These are phyloP conservation scores for Eidolon dupreanum DNA, from an alignment of 2,797 vertebrate species.

Conservation along the genomic window DNA sequence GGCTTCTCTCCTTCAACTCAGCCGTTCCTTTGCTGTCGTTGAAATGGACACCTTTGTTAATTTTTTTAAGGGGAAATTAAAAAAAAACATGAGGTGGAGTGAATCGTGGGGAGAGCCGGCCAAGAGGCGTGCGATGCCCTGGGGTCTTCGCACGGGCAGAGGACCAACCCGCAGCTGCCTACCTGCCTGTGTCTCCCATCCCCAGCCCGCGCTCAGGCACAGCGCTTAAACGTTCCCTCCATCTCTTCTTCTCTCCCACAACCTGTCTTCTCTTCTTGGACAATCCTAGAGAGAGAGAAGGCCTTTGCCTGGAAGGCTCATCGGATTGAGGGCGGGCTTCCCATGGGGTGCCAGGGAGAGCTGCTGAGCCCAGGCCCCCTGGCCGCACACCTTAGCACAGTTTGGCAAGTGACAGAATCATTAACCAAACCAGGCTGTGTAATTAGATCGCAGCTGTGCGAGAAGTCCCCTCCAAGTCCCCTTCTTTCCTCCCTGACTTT, in stretches of 20 bases:
- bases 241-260: background rate
- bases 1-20: background rate
- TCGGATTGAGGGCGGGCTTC: background rate
- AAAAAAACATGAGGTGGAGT: background rate
- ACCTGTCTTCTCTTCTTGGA: background rate
- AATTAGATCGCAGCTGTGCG: background rate
- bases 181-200: background rate
- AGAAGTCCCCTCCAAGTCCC: background rate
- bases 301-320: background rate
- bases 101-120: background rate
- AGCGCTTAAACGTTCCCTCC: background rate
- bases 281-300: background rate
- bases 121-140: background rate
- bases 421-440: background rate
- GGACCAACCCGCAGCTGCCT: background rate
- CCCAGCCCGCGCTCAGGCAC: background rate
- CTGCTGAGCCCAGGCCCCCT: background rate
- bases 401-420: background rate
- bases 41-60: slow-evolving; percentile 66
- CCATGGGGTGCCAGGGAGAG: background rate
- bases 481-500: background rate
- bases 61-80: background rate
- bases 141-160: background rate
- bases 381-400: background rate
- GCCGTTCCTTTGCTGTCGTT: background rate